A percentile compares a stretch with the other conserved stretches of the same genome.
phyloP scores from a whole-genome alignment of 1,140 invertebrate species.

The Choristoneura fumiferana region DNA sequence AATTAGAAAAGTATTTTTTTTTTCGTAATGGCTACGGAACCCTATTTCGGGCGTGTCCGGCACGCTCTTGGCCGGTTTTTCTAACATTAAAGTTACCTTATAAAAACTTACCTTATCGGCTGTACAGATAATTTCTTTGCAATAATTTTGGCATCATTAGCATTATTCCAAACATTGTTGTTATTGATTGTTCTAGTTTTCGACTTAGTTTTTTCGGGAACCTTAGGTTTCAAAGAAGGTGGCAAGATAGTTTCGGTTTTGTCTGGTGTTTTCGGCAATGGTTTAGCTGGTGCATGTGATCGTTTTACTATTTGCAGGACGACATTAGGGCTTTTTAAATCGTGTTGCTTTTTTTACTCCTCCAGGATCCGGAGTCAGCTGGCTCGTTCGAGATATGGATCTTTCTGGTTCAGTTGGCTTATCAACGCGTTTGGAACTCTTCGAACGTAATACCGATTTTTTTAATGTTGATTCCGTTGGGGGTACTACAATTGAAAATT shows the following conservation, averaged over 20 bases:
- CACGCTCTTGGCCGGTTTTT: too few species aligned
- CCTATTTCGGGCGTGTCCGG: too few species aligned
- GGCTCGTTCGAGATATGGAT: conserved; percentile 40
- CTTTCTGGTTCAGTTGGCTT: conserved; percentile 32
- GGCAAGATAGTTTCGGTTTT: conserved; percentile 49
- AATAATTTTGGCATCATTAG: conserved; percentile 43
- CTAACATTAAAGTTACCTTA: conserved; percentile 2
- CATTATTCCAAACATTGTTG: conserved; percentile 61
- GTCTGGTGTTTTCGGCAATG: conserved; percentile 32
- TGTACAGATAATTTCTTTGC: conserved; percentile 34
- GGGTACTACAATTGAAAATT: conserved; percentile 35
- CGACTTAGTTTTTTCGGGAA: conserved; percentile 44
- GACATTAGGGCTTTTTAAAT: conserved; percentile 45
- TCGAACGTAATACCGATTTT: conserved; percentile 34
- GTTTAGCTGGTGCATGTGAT: conserved; percentile 41
- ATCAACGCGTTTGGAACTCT: conserved; percentile 32
- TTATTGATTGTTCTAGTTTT: conserved; percentile 68
- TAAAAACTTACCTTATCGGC: conserved; percentile 50
- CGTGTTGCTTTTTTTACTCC: conserved; percentile 42
- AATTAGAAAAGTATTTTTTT: too few species aligned
- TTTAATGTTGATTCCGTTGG: conserved; percentile 39
- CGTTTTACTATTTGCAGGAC: conserved; percentile 66
- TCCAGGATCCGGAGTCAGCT: conserved; percentile 40
- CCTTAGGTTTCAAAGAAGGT: conserved; percentile 54
- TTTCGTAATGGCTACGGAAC: too few species aligned